phyloP scores from a whole-genome alignment of 2,113 vertebrate genomes.

The Chroicocephalus ridibundus region DNA sequence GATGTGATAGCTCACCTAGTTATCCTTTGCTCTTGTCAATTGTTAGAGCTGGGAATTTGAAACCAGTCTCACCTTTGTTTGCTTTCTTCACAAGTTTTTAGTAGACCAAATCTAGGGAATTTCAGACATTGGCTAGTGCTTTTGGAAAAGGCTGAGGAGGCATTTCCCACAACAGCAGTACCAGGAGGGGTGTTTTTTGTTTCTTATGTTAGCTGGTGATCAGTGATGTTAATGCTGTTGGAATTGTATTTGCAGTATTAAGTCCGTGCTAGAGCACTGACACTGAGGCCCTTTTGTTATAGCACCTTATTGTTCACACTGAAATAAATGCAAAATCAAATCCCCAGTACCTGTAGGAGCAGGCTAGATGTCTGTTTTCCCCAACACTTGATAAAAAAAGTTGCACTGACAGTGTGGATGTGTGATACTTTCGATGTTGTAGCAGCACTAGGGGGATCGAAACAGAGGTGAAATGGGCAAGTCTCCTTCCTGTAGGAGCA shows the following conservation, averaged over 20 bases:
- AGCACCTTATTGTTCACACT: not conserved
- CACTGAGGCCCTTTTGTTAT: not conserved
- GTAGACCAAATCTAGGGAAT: not conserved
- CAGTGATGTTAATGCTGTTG: not conserved
- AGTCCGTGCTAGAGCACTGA: not conserved
- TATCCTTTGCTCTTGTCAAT: not conserved
- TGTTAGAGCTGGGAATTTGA: not conserved
- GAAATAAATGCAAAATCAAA: not conserved
- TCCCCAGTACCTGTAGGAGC: not conserved
- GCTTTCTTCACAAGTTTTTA: not conserved
- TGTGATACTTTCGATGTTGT: not conserved
- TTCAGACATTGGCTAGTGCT: not conserved
- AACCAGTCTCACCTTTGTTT: not conserved
- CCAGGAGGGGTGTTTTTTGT: not conserved
- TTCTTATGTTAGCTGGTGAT: not conserved
- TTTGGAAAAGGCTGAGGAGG: not conserved
- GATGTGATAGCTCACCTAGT: not conserved
- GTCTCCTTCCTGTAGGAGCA: not conserved
- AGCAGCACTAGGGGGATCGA: not conserved
- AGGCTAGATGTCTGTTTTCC: not conserved
- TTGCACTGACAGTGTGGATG: not conserved
- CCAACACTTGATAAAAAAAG: not conserved
- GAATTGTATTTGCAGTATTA: not conserved
- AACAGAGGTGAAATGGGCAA: not conserved
- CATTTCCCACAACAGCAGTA: not conserved